Conservation (phyloP, 2,113 vertebrate genomes). For the Boleophthalmus pectinirostris region DNA sequence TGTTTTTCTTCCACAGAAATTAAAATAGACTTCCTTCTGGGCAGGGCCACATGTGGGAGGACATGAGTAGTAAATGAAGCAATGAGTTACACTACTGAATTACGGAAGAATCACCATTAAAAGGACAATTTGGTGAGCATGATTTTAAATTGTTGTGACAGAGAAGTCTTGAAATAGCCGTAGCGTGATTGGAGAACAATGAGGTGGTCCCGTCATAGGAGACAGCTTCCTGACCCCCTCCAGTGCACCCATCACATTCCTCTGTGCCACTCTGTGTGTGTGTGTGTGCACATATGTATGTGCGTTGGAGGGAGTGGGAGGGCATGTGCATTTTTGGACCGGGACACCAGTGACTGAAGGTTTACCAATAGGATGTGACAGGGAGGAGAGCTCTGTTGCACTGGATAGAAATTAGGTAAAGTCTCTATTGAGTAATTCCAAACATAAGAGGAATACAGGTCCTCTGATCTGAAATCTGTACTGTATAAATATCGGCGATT, state of each 20-base stretch:
- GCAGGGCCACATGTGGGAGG: background rate
- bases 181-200: slow-evolving; percentile 64
- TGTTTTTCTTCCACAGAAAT: slow-evolving; percentile 6
- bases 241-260: slow-evolving; percentile 56
- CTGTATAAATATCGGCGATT: too few species aligned
- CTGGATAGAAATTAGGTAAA: background rate
- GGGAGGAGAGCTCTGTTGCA: background rate
- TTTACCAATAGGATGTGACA: background rate
- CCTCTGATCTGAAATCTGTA: too few species aligned
- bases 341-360: background rate
- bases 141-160: slow-evolving; percentile 21
- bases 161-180: slow-evolving; percentile 55
- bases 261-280: slow-evolving; percentile 34
- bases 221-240: slow-evolving; percentile 64
- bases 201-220: slow-evolving; percentile 40
- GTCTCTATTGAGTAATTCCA: background rate
- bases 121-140: background rate
- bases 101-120: slow-evolving; percentile 15
- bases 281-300: slow-evolving; percentile 17
- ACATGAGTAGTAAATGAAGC: background rate
- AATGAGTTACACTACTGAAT: slow-evolving; percentile 20
- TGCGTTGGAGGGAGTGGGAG: background rate
- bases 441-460: too few species aligned
- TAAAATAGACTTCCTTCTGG: slow-evolving; percentile 16
- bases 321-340: slow-evolving; percentile 4